Conservation (phyloP, 2,888 invertebrate species). For the Charanyca ferruginea region DNA sequence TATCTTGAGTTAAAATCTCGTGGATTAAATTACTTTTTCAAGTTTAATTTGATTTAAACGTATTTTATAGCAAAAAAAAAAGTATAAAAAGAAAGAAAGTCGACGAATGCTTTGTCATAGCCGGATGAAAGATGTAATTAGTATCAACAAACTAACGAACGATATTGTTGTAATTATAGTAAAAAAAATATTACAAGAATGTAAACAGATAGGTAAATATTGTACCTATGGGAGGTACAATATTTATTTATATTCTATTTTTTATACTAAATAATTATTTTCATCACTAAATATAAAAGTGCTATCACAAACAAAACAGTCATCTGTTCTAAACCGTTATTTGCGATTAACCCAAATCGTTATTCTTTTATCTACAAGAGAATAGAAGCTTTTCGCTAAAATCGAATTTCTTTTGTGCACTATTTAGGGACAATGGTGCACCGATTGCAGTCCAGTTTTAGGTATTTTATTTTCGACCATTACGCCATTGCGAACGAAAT, state of each 20-base stretch:
- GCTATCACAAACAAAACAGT: conserved; percentile 10
- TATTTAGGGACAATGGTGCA: conserved; percentile 86
- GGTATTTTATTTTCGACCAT: conserved; percentile 85
- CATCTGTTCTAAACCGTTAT: conserved; percentile 21
- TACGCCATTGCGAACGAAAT: conserved; percentile 81
- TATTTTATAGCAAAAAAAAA: not conserved
- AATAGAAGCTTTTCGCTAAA: conserved; percentile 74
- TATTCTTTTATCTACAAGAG: conserved; percentile 70
- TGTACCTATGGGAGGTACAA: too few relatives aligned
- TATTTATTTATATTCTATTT: too few relatives aligned
- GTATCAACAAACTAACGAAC: not conserved
- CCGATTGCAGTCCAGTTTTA: conserved; percentile 84
- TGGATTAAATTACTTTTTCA: conserved; percentile 42
- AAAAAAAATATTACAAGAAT: too few relatives aligned
- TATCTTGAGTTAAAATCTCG: conserved; percentile 39
- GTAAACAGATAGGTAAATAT: too few relatives aligned
- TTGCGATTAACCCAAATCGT: conserved; percentile 65
- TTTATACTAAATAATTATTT: not conserved
- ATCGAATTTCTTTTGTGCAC: conserved; percentile 82
- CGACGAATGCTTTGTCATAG: not conserved
- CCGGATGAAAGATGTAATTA: conserved; percentile 11
- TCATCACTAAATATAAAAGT: conserved; percentile 7
- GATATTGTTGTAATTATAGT: too few relatives aligned
- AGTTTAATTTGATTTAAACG: conserved; percentile 27
- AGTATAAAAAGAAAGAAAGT: conserved; percentile 21